These are phyloP conservation scores for Drosophila ambigua DNA, from an alignment of 1,140 invertebrate species.

Conservation along the genomic window DNA sequence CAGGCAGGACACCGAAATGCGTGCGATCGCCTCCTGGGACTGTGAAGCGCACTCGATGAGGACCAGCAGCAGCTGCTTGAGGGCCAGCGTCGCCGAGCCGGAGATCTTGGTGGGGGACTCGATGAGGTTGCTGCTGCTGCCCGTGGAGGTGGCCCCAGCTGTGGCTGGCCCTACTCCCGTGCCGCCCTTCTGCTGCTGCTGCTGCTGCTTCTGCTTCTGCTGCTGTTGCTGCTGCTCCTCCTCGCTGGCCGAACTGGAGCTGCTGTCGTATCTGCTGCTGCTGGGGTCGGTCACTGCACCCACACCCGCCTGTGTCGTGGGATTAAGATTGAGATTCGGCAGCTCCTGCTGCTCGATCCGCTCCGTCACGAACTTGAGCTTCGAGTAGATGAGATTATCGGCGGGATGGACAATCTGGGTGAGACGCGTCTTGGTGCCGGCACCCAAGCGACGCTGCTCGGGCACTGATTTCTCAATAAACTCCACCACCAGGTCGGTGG, in stretches of 20 bases:
- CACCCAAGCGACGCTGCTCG: constrained; percentile 58
- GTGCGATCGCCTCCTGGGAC: constrained; percentile 93
- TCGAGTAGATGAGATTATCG: constrained; percentile 78
- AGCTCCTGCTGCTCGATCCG: constrained; percentile 40
- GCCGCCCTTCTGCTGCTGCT: constrained; percentile 6
- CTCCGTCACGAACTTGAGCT: constrained; percentile 78
- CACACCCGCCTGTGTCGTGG: constrained; percentile 3
- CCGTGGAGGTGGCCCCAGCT: not conserved
- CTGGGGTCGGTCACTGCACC: not conserved
- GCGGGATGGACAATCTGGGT: constrained; percentile 77
- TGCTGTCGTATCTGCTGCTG: constrained; percentile 39
- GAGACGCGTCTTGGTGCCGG: constrained; percentile 66
- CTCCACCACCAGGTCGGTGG: constrained; percentile 95
- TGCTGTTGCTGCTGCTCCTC: constrained; percentile 7
- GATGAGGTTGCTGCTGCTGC: constrained; percentile 43
- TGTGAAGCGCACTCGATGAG: constrained; percentile 96
- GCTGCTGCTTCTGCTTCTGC: no score
- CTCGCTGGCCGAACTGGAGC: constrained; percentile 67
- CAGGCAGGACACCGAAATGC: constrained; percentile 96
- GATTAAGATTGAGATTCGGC: constrained; percentile 2
- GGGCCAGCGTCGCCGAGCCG: constrained; percentile 89
- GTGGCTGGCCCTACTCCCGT: not conserved
- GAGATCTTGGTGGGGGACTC: constrained; percentile 82
- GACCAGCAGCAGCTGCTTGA: constrained; percentile 94
- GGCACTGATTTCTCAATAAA: constrained; percentile 85